Base-by-base conservation (phyloP, 2,888 invertebrate genomes). In the Nymphalis urticae region DNA sequence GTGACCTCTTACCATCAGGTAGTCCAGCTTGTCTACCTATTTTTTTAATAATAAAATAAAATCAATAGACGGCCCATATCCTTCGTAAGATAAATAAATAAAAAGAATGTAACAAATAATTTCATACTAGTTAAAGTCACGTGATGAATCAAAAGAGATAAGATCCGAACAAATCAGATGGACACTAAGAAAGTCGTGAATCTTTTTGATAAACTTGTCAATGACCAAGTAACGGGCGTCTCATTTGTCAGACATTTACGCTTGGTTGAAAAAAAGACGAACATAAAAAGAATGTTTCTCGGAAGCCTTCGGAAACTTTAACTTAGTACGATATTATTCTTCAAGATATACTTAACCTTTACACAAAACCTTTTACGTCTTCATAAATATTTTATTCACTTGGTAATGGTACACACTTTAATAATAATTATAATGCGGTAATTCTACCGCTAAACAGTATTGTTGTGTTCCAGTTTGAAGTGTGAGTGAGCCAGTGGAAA, bases 201-300 rank as follows among this genome's bases (percentile, higher is more conserved):
- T 64, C 66, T 64, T 63, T 69, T 66, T 69, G 66, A 69, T 71
- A 71, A 71, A 66, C 64, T 68, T 67, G 72, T 72, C 69, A 64
- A 68, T 71, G 69, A 64, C 62, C 68, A 72, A 71, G 66, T 71
- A 72, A 69, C 64, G 71, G 72, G 59, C 68, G n/a, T 61, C 64
- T 70, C 61, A 70, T 70, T 64, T 62, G 70, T 67, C 56, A 67
- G 60, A 67, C 67, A 70, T 70, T 70, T 70, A 70, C 66, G 70
- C 66, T 62, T 62, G 58, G 61, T 36, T 63, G 66, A 66, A 66
- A 70, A 42, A 70, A 60, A 66, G 69, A 54, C 68, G 68, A 63
- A 67, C 58, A 62, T 70, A 67, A 69, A 21, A 70, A 56, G 70
- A 64, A 70, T 67, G 56, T 64, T 64, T 64, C 61, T 58, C 17